A percentile compares a stretch with the other conserved stretches of the same genome.
Evolutionary conservation across 2,888 invertebrate genomes (phyloP).

Genomic region (Pristionchus japonicus): DNA sequence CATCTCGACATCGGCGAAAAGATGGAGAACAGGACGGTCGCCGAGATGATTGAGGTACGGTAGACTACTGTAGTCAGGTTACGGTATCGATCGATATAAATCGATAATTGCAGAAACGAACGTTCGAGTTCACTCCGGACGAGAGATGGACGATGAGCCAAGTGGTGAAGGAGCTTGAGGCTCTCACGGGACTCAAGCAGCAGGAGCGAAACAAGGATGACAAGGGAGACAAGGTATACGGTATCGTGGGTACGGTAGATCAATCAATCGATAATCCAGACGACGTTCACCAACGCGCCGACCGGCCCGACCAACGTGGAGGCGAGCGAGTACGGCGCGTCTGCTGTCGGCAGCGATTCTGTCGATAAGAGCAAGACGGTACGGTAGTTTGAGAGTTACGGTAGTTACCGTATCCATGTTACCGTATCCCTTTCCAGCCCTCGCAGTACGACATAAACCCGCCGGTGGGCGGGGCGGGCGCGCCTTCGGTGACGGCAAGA

Average conservation of each 20-base stretch:
- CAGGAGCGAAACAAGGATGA: neutral
- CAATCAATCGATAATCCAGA: neutral
- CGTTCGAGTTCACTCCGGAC: neutral
- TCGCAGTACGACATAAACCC: neutral
- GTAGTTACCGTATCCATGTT: too few relatives aligned
- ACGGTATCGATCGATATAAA: neutral
- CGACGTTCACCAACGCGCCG: neutral
- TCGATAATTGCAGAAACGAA: neutral
- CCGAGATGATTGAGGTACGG: slow-evolving; percentile 33
- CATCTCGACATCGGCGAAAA: slow-evolving; percentile 8
- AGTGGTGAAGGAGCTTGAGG: slow-evolving; percentile 35
- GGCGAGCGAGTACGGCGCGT: neutral
- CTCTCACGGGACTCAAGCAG: neutral
- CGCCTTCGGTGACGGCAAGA: neutral
- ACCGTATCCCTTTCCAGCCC: neutral
- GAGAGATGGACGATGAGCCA: neutral
- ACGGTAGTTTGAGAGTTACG: neutral
- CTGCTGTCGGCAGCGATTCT: neutral
- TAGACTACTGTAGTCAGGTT: too few relatives aligned
- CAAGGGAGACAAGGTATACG: slow-evolving; percentile 3
- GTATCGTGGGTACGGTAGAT: neutral
- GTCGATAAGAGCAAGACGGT: neutral
- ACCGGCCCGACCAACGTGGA: neutral
- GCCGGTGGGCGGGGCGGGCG: neutral
- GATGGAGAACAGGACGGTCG: slow-evolving; percentile 4